Base-by-base conservation (phyloP, 2,888 invertebrate species). In the Eristalis intricaria region DNA sequence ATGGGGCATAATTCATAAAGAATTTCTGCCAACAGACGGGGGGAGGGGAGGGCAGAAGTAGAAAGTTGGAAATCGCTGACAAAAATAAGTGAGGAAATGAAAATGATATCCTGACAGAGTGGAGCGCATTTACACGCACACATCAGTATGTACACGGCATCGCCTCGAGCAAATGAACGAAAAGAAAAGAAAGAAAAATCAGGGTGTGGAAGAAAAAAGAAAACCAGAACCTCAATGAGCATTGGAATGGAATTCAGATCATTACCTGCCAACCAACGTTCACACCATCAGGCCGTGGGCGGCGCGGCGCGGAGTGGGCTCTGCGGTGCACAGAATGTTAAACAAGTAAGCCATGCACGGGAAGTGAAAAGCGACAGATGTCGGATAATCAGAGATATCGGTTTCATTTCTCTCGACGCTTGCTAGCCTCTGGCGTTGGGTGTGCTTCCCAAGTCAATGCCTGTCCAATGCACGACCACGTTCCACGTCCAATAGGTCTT, bases 1-100 rank as follows among this genome's bases (percentile, higher is more conserved):
- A 83, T 78, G 82, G 43, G 73, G 70, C 82, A 86, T 86, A 86
- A 86, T 86, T 82, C 82, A 83, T 86, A 81, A 75, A 74, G 73
- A 80, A 75, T 69, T 81, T 63, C 63, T 11, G 19, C 2, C 22
- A n/a, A 15, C 8, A 40, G 35, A 64, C 22, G 23, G 22, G 23
- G 32, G 13, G 22, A 50, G 32, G 11, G 32, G 32, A 65, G 50
- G 38, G 50, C 32, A 26, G 26, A 32, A 26, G 10, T 35, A 23
- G n/a, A 78, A 38, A 64, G 70, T 38, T 15, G 23, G 10, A 61
- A 68, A 75, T 68, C 63, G 56, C 69, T 77, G 80, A 76, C 75
- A 65, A 70, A 71, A 77, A 61, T 35, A 32, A 77, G 58, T 32
- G 64, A 50, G 82, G 77, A 83, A 82, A 82, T 76, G 66, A 35